These are phyloP conservation scores for Clostera curtula DNA, from an alignment of 2,888 invertebrate genomes.

Conservation along the genomic window DNA sequence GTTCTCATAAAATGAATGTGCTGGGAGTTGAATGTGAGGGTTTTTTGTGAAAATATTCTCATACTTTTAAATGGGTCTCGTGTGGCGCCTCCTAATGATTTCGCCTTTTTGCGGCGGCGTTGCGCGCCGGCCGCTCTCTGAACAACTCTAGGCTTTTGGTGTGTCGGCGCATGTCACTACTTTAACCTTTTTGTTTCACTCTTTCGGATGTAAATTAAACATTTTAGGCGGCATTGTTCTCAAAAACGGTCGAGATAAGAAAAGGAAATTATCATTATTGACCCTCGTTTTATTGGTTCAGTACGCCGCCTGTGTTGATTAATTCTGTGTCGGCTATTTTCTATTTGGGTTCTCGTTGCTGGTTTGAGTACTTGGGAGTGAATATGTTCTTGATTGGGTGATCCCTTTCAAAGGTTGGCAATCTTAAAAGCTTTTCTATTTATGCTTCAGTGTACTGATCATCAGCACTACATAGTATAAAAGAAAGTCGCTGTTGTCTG, in stretches of 20 bases:
- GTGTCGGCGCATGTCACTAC: slow-evolving; percentile 66
- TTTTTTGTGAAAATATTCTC: slow-evolving; percentile 75
- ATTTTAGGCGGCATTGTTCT: slow-evolving; percentile 66
- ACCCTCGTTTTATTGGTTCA: slow-evolving; percentile 23
- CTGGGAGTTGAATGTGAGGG: slow-evolving; percentile 72
- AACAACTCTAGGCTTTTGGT: slow-evolving; percentile 62
- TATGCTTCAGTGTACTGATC: too few species aligned
- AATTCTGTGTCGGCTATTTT: slow-evolving; percentile 5
- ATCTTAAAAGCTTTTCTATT: too few species aligned
- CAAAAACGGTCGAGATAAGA: slow-evolving; percentile 25
- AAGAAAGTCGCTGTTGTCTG: too few species aligned
- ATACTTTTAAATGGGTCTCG: slow-evolving; percentile 74
- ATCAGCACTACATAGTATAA: too few species aligned
- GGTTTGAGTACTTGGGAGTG: too few species aligned
- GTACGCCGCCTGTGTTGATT: too few species aligned
- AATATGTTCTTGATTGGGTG: too few species aligned
- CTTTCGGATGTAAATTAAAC: slow-evolving; percentile 68
- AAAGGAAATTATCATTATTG: slow-evolving; percentile 34
- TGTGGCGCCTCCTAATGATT: slow-evolving; percentile 75
- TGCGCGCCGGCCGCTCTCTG: slow-evolving; percentile 37
- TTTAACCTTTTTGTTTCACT: slow-evolving; percentile 56
- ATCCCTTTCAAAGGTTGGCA: too few species aligned
- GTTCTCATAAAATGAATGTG: slow-evolving; percentile 76
- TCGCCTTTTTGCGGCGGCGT: slow-evolving; percentile 66
- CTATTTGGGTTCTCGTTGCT: too few species aligned